Base-by-base conservation (phyloP, 2,888 invertebrate species). In the Amorpha juglandis region DNA sequence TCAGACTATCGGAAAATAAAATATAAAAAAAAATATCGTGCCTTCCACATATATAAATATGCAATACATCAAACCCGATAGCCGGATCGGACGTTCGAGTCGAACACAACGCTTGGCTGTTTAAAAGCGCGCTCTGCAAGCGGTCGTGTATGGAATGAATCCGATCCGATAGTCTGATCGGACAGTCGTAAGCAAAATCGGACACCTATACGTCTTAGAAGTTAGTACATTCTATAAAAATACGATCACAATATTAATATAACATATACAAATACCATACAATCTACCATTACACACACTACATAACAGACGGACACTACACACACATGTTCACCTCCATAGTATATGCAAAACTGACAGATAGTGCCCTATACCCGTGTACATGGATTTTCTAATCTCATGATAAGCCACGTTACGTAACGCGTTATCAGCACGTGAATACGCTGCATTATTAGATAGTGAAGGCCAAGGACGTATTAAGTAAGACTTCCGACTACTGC, bases 321-420 rank as follows among this genome's bases (percentile, higher is more conserved):
- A 58, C 19, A 58, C 58, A 55, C 21, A 33, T n/a, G 3, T 45
- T 12, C 35, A 51, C 63, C 58, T 52, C 70, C 67, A 68, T 69
- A 65, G 65, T 63, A 65, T 62, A 67, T 66, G 63, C 62, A 38
- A 62, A 48, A 67, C 51, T 58, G 68, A 65, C 55, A 48, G 58
- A 33, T 53, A 64, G 42, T 47, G 50, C 33, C 19, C 50, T 16
- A 50, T 8, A 50, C 50, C 35, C 19, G 52, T 70, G 68, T 45
- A 45, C 45, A 45, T 64, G 27, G 53, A 62, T 69, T 67, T 70
- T 71, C 73, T 73, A 68, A 74, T 74, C 72, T 69, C 21, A 21
- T 62, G 67, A 65, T 68, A 65, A 45, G 53, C 66, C 66, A 64
- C 62, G 50, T 65, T 63, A 55, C 66, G 64, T 68, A 69, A 71